phyloP scores from a whole-genome alignment of 2,888 invertebrate genomes.

The Tetranychus truncatus region DNA sequence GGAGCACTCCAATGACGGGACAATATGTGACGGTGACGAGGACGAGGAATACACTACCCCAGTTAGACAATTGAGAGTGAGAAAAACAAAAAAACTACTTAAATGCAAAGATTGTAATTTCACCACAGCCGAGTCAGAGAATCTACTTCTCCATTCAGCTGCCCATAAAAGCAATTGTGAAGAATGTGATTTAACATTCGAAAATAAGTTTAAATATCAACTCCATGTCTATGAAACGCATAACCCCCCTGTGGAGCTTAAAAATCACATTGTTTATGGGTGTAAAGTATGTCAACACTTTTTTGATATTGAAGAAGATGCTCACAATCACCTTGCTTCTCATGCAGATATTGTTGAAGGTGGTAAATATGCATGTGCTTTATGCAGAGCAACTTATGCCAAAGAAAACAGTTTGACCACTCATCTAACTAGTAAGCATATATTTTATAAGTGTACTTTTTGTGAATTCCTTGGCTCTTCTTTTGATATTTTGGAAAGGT shows the following conservation, averaged over 20 bases:
- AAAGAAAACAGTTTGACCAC: background rate
- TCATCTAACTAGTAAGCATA: background rate
- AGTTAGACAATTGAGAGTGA: background rate
- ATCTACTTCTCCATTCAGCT: background rate
- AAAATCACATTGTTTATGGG: background rate
- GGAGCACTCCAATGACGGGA: no score
- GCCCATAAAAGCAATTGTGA: slow-evolving; percentile 4
- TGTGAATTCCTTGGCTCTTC: background rate
- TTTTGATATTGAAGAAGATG: slow-evolving; percentile 1
- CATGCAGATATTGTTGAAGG: background rate
- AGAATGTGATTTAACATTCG: slow-evolving; percentile 7
- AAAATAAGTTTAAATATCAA: background rate
- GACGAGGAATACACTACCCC: background rate
- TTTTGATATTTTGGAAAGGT: slow-evolving; percentile 11
- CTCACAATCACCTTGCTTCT: background rate
- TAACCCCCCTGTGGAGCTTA: background rate
- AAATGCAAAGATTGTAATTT: background rate
- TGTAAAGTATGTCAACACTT: slow-evolving; percentile 10
- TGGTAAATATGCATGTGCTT: slow-evolving; percentile 5
- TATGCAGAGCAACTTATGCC: background rate
- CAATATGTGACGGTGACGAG: background rate
- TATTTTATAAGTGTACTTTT: slow-evolving; percentile 9
- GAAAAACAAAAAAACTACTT: background rate
- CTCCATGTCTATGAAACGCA: slow-evolving; percentile 1
- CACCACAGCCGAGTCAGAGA: background rate